Conservation (phyloP, 2,888 invertebrate genomes). For the Cacoxenus indagator region DNA sequence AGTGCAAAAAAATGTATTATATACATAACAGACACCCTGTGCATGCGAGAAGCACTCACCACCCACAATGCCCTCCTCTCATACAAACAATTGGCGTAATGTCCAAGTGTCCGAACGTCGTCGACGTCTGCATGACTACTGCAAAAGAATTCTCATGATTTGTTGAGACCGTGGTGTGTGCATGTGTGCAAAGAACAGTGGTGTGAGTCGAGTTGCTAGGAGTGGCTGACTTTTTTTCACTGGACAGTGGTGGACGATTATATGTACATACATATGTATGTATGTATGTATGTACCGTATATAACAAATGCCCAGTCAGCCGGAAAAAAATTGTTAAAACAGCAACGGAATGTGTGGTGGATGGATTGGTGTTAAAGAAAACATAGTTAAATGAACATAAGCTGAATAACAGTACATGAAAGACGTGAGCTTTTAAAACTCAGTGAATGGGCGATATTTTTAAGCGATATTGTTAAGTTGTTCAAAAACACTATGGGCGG, state of each 20-base stretch:
- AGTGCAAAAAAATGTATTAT: not conserved
- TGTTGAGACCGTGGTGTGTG: not conserved
- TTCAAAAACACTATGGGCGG: too few species aligned
- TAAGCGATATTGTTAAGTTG: too few species aligned
- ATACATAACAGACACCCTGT: not conserved
- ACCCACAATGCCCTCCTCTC: not conserved
- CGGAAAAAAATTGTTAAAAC: not conserved
- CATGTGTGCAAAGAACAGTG: conserved; percentile 5
- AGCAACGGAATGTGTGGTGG: not conserved
- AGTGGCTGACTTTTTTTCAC: not conserved
- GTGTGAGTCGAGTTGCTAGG: conserved; percentile 4
- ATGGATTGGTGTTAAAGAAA: not conserved
- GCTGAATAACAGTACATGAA: too few species aligned
- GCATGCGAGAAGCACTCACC: not conserved
- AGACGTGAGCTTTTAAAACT: too few species aligned
- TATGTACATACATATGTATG: not conserved
- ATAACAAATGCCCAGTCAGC: conserved; percentile 4
- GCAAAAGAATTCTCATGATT: conserved; percentile 17
- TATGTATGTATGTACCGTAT: too few species aligned
- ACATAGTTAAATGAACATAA: not conserved
- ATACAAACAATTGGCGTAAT: not conserved
- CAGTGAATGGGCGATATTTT: too few species aligned
- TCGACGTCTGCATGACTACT: conserved; percentile 4
- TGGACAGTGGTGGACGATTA: not conserved
- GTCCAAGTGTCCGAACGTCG: conserved; percentile 11